Base-by-base conservation (phyloP, 2,888 invertebrate species). In the Graphium colonna region DNA sequence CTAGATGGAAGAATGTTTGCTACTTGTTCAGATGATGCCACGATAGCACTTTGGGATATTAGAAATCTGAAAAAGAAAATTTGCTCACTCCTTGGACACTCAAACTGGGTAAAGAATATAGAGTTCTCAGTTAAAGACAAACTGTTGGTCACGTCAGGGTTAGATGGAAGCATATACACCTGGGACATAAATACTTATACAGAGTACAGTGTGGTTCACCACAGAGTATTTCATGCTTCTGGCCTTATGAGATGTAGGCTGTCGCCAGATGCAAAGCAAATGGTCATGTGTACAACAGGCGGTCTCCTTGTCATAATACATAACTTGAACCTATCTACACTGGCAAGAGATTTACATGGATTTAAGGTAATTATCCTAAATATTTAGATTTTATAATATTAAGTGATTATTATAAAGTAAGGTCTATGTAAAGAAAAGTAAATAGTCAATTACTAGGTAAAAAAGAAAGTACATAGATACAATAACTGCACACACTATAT, bases 51-150 rank as follows among this genome's bases (percentile, higher is more conserved):
- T 44, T 98, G 98, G 98, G 98, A 98, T 78, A 92, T 95, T n/a
- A 91, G 98, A 50, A 95, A 95, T 77, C 83, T 97, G 49, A 95
- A 94, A 68, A 92, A 92, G 52, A 93, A 94, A 69, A 93, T 96
- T 54, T 92, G 94, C 55, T 94, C 94, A 10, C 89, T 98, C 8
- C 91, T 93, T 57, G 98, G 97, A 0, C 98, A 98, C 79, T 94
- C 95, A 0, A 97, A 97, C 83, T 98, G 98, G 98, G 98, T 97
- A 43, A 98, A 98, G 80, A 98, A 97, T 79, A 97, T 98, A 61
- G 98, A 98, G 75, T 98, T 96, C 79, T 96, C 96, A 26, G 92
- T 93, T 16, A 93, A 93, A 69, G 95, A 96, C 71, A 94, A 95
- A 59, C 89, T 97, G 7, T 90, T 98, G 54, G 94, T 98, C 10